phyloP scores from a whole-genome alignment of 2,797 vertebrate genomes.

The Sebastes ruberrimus region DNA sequence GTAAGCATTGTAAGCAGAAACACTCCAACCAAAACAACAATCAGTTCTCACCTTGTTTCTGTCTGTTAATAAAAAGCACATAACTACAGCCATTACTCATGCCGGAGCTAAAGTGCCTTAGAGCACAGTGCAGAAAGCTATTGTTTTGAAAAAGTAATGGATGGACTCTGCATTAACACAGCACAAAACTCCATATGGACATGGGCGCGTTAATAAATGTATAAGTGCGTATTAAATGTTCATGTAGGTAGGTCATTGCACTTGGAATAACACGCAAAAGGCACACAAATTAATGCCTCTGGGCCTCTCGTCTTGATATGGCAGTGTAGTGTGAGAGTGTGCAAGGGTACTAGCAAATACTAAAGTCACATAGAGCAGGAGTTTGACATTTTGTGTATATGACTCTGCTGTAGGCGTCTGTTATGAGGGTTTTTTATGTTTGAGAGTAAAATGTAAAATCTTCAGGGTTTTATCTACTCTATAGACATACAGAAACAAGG shows the following conservation, averaged over 20 bases:
- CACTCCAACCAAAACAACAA: not conserved
- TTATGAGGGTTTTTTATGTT: not conserved
- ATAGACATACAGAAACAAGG: not conserved
- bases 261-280: not conserved
- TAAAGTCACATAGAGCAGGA: not conserved
- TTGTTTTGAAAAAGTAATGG: not conserved
- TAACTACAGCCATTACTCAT: not conserved
- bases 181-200: not conserved
- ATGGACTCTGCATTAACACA: not conserved
- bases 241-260: not conserved
- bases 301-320: not conserved
- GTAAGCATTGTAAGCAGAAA: not conserved
- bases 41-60: not conserved
- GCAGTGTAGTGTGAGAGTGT: not conserved
- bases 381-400: slow-evolving; percentile 31
- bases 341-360: not conserved
- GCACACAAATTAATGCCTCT: not conserved
- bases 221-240: not conserved
- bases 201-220: not conserved
- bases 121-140: not conserved
- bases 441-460: slow-evolving; percentile 10
- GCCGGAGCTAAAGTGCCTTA: not conserved
- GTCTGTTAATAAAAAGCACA: not conserved
- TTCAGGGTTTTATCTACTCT: not conserved
- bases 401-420: not conserved